These are phyloP conservation scores for Montipora cactus DNA, from an alignment of 64 coral and sea anemone species.

Conservation along the genomic window DNA sequence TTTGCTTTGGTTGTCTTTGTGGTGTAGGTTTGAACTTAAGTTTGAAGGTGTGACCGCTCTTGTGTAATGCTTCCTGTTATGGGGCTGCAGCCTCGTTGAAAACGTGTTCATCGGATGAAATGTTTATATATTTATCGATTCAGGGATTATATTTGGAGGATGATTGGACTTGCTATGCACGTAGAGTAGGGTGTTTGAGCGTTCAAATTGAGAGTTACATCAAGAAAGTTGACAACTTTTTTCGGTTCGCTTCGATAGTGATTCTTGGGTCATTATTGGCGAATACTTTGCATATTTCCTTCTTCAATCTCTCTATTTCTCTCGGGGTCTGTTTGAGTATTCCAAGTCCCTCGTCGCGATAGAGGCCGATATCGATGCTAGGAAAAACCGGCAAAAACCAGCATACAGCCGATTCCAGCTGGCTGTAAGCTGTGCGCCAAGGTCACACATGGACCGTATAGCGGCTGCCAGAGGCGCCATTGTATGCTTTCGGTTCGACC, in stretches of 20 bases:
- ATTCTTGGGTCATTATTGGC: not conserved
- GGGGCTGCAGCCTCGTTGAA: not conserved
- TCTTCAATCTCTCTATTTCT: not conserved
- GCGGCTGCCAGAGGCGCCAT: no score
- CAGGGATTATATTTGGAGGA: not conserved
- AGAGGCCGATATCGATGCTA: not conserved
- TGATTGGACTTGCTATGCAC: not conserved
- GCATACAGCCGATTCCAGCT: no score
- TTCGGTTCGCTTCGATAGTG: no score
- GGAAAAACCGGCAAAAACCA: not conserved
- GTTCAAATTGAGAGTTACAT: not conserved
- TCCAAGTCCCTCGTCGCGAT: not conserved
- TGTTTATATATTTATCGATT: not conserved
- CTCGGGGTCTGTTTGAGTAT: no score
- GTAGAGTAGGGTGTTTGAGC: not conserved
- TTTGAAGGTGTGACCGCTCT: conserved; percentile 10
- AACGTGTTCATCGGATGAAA: not conserved
- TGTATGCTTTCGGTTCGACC: no score
- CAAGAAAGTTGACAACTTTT: not conserved
- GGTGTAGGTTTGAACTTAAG: not conserved
- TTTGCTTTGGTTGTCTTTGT: not conserved
- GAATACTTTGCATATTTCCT: not conserved
- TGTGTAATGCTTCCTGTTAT: conserved; percentile 14
- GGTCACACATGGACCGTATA: no score
- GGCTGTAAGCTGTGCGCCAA: no score